A percentile compares a stretch with the other conserved stretches of the same genome.
phyloP scores from a whole-genome alignment of 2,888 invertebrate species.

The Clostera curtula region DNA sequence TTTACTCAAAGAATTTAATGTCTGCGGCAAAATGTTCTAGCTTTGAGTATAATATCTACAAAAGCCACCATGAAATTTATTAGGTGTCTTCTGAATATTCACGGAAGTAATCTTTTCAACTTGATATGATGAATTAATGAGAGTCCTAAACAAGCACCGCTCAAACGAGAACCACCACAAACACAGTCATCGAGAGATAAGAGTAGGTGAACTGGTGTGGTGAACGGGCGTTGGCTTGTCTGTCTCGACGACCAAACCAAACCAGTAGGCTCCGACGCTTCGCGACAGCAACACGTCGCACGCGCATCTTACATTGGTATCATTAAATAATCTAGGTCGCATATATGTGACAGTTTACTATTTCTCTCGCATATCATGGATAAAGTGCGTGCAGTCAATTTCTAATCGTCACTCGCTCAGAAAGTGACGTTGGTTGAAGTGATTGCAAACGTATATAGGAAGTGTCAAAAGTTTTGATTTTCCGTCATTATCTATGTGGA shows the following conservation, averaged over 20 bases:
- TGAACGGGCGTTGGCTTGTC: slow-evolving; percentile 64
- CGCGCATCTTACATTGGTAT: slow-evolving; percentile 37
- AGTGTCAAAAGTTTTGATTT: slow-evolving; percentile 43
- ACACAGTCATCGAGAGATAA: slow-evolving; percentile 59
- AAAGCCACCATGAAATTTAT: no score
- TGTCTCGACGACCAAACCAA: slow-evolving; percentile 32
- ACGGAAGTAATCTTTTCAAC: no score
- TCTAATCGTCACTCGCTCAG: slow-evolving; percentile 26
- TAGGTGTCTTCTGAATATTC: no score
- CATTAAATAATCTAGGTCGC: slow-evolving; percentile 44
- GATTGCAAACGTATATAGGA: slow-evolving; percentile 36
- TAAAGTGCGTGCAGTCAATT: slow-evolving; percentile 45
- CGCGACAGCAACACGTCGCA: slow-evolving; percentile 50
- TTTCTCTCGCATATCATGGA: slow-evolving; percentile 49
- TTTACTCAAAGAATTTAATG: no score
- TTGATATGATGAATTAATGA: no score
- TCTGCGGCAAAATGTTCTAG: no score
- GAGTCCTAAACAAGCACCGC: no score
- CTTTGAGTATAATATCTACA: no score
- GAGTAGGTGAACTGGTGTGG: slow-evolving; percentile 66
- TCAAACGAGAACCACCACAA: slow-evolving; percentile 27
- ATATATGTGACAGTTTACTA: slow-evolving; percentile 52
- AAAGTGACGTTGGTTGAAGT: slow-evolving; percentile 23
- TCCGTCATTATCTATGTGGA: slow-evolving; percentile 56
- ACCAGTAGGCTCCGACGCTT: slow-evolving; percentile 62